phyloP scores from a whole-genome alignment of 2,888 invertebrate species.

The Alcis repandata region DNA sequence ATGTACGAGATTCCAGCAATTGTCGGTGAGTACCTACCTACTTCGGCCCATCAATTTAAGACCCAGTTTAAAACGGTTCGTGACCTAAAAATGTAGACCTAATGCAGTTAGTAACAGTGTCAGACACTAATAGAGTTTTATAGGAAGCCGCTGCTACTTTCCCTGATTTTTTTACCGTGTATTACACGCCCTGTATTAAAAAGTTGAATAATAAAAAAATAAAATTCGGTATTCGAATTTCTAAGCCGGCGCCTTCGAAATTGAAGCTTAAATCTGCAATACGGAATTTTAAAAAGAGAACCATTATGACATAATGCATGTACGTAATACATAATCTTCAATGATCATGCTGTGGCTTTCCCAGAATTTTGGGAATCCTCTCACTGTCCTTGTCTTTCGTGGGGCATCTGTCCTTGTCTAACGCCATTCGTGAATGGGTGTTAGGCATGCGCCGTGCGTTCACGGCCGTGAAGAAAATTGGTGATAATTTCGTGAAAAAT shows the following conservation, averaged over 20 bases:
- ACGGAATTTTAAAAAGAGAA: slow-evolving; percentile 19
- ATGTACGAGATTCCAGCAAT: slow-evolving; percentile 38
- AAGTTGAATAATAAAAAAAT: slow-evolving; percentile 15
- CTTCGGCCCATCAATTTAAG: slow-evolving; percentile 45
- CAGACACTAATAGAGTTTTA: slow-evolving; percentile 40
- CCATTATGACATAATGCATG: slow-evolving; percentile 40
- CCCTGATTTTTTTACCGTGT: slow-evolving; percentile 10
- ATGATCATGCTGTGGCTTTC: slow-evolving; percentile 55
- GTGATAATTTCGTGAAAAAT: slow-evolving; percentile 49
- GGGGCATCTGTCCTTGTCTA: slow-evolving; percentile 58
- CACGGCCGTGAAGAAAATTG: slow-evolving; percentile 46
- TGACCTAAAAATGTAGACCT: slow-evolving; percentile 75
- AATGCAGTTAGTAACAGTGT: slow-evolving; percentile 73
- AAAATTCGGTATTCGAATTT: slow-evolving; percentile 18
- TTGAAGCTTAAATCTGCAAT: neutral
- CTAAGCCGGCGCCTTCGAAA: slow-evolving; percentile 1
- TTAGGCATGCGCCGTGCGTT: slow-evolving; percentile 73
- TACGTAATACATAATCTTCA: slow-evolving; percentile 44
- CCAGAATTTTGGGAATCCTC: slow-evolving; percentile 68
- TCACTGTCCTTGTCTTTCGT: slow-evolving; percentile 55
- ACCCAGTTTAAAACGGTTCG: slow-evolving; percentile 55
- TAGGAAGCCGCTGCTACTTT: slow-evolving; percentile 9
- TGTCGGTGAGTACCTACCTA: slow-evolving; percentile 56
- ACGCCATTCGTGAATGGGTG: slow-evolving; percentile 74
- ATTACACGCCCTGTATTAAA: slow-evolving; percentile 17